Percentiles rank a stretch among this genome's conserved stretches.
These are phyloP conservation scores for Falco punctatus DNA, from an alignment of 2,113 vertebrate species.

Conservation along the genomic window DNA sequence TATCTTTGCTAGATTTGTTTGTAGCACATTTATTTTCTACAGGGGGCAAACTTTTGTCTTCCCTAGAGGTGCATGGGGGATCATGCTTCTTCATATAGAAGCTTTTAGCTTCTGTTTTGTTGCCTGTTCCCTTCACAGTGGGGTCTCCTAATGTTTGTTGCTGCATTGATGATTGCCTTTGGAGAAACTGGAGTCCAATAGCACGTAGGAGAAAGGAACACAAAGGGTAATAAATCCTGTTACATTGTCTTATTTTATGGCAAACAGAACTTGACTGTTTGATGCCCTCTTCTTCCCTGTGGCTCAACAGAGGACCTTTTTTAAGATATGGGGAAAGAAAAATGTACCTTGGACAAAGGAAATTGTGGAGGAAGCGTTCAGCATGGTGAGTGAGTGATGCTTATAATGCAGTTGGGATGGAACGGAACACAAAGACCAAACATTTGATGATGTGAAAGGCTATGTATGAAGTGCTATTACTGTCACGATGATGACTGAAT, in stretches of 20 bases:
- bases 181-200: not conserved
- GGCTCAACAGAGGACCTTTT: not conserved
- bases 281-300: not conserved
- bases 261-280: not conserved
- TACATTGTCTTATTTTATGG: not conserved
- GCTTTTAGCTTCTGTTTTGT: not conserved
- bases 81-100: not conserved
- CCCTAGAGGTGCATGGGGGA: not conserved
- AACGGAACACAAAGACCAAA: conserved; percentile 25
- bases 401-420: not conserved
- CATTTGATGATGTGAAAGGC: conserved; percentile 33
- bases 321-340: not conserved
- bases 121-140: not conserved
- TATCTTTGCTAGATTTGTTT: not conserved
- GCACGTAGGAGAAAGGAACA: not conserved
- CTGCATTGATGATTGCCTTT: not conserved
- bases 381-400: not conserved
- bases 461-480: conserved; percentile 49
- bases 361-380: not conserved
- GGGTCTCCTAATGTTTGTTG: not conserved
- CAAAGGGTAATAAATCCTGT: not conserved
- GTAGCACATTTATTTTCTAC: not conserved
- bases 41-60: not conserved
- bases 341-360: not conserved
- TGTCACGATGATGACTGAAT: conserved; percentile 42